These are phyloP conservation scores for Dermatemys mawii DNA, from an alignment of 2,113 vertebrate species.

Conservation along the genomic window DNA sequence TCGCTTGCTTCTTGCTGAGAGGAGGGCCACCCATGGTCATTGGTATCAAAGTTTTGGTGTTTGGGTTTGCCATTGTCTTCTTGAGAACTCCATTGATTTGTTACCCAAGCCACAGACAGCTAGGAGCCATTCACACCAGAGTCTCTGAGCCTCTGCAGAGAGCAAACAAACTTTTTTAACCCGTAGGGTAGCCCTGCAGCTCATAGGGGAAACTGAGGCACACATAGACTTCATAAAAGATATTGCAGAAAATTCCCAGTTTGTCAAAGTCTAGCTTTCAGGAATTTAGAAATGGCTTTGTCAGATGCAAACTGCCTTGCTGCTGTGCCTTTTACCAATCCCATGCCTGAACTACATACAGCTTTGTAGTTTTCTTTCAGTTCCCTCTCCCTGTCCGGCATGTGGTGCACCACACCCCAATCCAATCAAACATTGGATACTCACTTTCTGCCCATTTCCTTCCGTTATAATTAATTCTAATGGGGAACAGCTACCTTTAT, in stretches of 20 bases:
- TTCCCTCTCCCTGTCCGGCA: neutral
- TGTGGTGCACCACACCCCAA: fast-evolving
- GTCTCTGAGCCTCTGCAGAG: neutral
- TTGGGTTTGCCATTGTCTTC: neutral
- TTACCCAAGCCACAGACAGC: neutral
- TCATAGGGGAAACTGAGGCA: neutral
- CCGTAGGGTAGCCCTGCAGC: neutral
- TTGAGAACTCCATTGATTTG: neutral
- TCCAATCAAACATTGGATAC: neutral
- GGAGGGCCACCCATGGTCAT: neutral
- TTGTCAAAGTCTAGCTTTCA: neutral
- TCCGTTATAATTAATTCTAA: neutral
- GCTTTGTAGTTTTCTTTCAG: fast-evolving
- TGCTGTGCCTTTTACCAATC: neutral
- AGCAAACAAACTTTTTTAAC: neutral
- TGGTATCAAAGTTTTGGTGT: neutral
- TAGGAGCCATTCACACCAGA: neutral
- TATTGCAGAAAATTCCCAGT: neutral
- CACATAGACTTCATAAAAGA: neutral
- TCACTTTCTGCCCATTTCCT: neutral
- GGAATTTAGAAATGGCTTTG: fast-evolving
- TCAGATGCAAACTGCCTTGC: neutral
- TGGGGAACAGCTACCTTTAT: neutral
- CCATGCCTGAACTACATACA: fast-evolving
- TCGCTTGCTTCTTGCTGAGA: neutral